These are phyloP conservation scores for Atrichornis clamosus DNA, from an alignment of 2,113 vertebrate species.

Conservation along the genomic window DNA sequence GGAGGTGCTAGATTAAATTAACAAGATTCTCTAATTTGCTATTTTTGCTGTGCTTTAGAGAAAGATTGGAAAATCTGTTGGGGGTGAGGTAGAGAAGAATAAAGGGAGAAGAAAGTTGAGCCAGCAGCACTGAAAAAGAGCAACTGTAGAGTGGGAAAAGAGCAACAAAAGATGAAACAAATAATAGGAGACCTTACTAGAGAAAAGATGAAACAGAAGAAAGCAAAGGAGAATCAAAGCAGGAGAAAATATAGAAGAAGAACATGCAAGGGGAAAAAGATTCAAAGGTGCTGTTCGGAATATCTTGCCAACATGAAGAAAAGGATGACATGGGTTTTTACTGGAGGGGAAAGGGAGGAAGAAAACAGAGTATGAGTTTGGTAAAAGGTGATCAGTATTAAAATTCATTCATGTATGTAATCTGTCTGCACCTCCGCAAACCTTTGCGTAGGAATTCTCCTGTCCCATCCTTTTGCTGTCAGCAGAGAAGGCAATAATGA, in stretches of 20 bases:
- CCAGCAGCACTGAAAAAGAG: background rate
- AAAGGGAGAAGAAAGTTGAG: background rate
- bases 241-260: background rate
- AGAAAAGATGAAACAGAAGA: conserved; percentile 6
- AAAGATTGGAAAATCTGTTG: background rate
- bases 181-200: background rate
- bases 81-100: fast-evolving
- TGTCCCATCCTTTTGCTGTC: background rate
- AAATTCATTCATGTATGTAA: background rate
- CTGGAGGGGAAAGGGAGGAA: background rate
- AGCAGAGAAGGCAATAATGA: background rate
- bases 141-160: background rate
- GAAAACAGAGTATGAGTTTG: background rate
- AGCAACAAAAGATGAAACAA: conserved; percentile 6
- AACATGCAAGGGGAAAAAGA: background rate
- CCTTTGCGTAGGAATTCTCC: background rate
- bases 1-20: background rate
- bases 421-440: background rate
- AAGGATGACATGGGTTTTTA: background rate
- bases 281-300: background rate
- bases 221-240: conserved; percentile 1
- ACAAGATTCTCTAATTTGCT: background rate
- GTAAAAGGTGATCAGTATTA: background rate
- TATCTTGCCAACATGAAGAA: background rate
- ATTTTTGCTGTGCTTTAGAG: background rate